Evolutionary conservation across 2,797 vertebrate genomes (phyloP).

Genomic region (Margarornis squamiger): DNA sequence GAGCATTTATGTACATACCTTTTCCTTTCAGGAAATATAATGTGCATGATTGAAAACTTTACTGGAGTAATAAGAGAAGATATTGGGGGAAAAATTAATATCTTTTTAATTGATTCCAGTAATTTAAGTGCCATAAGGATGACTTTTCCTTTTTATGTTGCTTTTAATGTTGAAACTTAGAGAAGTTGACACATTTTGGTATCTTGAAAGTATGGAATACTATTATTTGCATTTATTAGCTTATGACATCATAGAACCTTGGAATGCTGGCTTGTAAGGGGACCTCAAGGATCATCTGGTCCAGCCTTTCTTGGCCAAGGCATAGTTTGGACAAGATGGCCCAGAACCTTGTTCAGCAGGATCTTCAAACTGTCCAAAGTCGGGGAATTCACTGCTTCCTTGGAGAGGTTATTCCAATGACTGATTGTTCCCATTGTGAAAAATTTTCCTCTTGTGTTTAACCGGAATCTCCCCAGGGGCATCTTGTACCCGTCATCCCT

Average conservation of each 20-base stretch:
- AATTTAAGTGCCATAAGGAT: not conserved
- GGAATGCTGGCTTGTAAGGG: not conserved
- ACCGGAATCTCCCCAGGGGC: fast-evolving
- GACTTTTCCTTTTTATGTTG: not conserved
- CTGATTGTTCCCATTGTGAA: not conserved
- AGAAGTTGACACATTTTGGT: not conserved
- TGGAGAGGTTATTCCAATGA: not conserved
- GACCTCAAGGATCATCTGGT: not conserved
- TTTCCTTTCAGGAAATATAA: not conserved
- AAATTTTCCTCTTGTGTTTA: not conserved
- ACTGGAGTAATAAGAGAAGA: not conserved
- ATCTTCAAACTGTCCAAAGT: not conserved
- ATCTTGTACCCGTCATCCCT: not conserved
- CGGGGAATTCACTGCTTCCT: fast-evolving
- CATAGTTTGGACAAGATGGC: not conserved
- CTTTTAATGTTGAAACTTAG: not conserved
- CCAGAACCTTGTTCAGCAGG: not conserved
- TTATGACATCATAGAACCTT: not conserved
- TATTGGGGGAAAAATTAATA: not conserved
- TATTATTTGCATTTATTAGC: not conserved
- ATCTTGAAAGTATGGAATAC: not conserved
- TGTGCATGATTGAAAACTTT: not conserved
- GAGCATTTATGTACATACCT: fast-evolving
- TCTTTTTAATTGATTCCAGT: not conserved
- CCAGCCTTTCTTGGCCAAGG: not conserved